These are phyloP conservation scores for Uromys caudimaculatus DNA, from an alignment of 2,797 vertebrate genomes.

Conservation along the genomic window DNA sequence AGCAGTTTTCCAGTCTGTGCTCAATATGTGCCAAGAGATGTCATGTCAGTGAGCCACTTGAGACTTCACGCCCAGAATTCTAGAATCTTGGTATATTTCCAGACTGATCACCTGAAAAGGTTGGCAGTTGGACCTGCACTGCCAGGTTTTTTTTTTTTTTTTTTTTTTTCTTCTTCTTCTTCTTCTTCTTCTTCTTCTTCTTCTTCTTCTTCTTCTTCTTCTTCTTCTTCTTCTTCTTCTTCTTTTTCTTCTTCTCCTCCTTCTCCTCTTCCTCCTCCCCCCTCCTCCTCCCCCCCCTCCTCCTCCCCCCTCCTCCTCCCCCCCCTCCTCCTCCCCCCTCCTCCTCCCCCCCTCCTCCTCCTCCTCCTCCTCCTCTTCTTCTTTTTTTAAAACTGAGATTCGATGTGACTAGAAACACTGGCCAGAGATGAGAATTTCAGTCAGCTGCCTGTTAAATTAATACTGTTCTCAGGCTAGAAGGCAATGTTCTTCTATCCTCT, in stretches of 20 bases:
- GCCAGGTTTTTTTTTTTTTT: not conserved
- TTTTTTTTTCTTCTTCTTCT: too few species aligned
- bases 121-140: not conserved
- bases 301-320: too few species aligned
- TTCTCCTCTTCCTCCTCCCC: too few species aligned
- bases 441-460: slow-evolving; percentile 20
- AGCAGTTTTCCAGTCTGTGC: not conserved
- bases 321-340: too few species aligned
- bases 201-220: too few species aligned
- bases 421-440: slow-evolving; percentile 4
- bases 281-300: too few species aligned
- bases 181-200: too few species aligned
- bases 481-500: not conserved
- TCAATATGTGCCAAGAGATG: not conserved
- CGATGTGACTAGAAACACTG: not conserved
- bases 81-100: slow-evolving; percentile 28
- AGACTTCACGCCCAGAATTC: slow-evolving; percentile 49
- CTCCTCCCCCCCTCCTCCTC: too few species aligned
- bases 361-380: not conserved
- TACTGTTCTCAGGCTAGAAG: not conserved
- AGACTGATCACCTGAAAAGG: not conserved
- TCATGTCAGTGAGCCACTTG: not conserved
- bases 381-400: slow-evolving; percentile 48
- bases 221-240: too few species aligned
- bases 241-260: too few species aligned